Evolutionary conservation across 2,113 vertebrate species (phyloP).

Genomic region (Coregonus clupeaformis): DNA sequence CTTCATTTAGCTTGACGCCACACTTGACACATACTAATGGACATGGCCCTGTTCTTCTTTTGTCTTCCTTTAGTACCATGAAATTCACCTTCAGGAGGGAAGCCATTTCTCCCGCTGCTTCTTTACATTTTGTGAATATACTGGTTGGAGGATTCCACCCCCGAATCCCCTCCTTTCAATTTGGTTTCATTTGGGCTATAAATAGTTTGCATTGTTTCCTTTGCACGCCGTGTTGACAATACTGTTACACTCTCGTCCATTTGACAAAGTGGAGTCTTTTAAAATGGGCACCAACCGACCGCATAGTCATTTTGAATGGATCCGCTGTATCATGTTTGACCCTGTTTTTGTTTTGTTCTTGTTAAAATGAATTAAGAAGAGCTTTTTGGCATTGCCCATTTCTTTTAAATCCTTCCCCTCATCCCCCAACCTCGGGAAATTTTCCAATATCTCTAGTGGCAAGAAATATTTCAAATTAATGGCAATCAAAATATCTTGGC

Average conservation of each 20-base stretch:
- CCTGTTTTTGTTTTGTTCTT: constrained; percentile 65
- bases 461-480: not conserved
- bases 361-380: constrained; percentile 64
- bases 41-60: constrained; percentile 74
- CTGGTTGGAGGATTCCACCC: constrained; percentile 64
- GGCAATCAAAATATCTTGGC: not conserved
- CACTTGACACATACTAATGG: constrained; percentile 76
- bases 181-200: constrained; percentile 68
- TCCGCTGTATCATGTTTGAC: constrained; percentile 68
- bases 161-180: constrained; percentile 53
- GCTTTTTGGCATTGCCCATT: constrained; percentile 22
- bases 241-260: constrained; percentile 57
- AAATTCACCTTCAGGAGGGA: constrained; percentile 79
- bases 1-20: constrained; percentile 69
- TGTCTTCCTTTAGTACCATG: constrained; percentile 77
- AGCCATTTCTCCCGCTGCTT: constrained; percentile 62
- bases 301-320: constrained; percentile 64
- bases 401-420: constrained; percentile 7
- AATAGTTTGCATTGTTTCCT: constrained; percentile 74
- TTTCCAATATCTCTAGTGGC: not conserved
- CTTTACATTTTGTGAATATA: constrained; percentile 73
- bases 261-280: constrained; percentile 56
- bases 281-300: constrained; percentile 61
- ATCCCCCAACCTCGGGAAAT: not conserved
- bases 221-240: constrained; percentile 59